These are phyloP conservation scores for Ara ararauna DNA, from an alignment of 2,797 vertebrate species.

Conservation along the genomic window DNA sequence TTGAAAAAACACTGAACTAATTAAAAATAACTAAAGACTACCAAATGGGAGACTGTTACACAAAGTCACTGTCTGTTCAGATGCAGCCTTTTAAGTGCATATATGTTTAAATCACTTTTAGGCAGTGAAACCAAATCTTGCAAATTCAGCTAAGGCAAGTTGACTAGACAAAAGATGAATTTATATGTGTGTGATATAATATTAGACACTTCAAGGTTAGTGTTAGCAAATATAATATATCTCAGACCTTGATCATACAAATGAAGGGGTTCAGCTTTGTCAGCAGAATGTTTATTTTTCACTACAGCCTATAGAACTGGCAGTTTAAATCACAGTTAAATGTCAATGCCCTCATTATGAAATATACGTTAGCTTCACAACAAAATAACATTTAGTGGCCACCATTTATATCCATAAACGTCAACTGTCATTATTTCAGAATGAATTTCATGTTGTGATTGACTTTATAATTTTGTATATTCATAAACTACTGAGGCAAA, in stretches of 20 bases:
- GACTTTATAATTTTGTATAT: background rate
- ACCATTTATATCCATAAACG: slow-evolving; percentile 44
- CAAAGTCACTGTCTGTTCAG: background rate
- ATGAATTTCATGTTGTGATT: slow-evolving; percentile 14
- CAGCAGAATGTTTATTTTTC: background rate
- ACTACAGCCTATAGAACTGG: background rate
- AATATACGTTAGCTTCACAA: background rate
- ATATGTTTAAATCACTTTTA: background rate
- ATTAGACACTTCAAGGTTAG: background rate
- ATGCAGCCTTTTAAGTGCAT: background rate
- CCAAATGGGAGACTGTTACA: background rate
- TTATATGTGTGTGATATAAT: background rate
- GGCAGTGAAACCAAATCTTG: background rate
- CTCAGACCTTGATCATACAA: background rate
- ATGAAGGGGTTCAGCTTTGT: background rate
- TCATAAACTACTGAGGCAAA: background rate
- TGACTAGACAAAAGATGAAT: background rate
- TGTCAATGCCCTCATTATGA: background rate
- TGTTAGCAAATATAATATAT: background rate
- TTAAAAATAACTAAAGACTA: slow-evolving; percentile 54
- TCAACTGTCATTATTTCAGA: slow-evolving; percentile 35
- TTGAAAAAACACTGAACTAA: slow-evolving; percentile 13
- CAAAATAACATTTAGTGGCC: slow-evolving; percentile 11
- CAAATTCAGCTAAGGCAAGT: background rate
- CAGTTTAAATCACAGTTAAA: background rate